Conservation (phyloP, 2,113 vertebrate species). For the Mobula hypostoma region DNA sequence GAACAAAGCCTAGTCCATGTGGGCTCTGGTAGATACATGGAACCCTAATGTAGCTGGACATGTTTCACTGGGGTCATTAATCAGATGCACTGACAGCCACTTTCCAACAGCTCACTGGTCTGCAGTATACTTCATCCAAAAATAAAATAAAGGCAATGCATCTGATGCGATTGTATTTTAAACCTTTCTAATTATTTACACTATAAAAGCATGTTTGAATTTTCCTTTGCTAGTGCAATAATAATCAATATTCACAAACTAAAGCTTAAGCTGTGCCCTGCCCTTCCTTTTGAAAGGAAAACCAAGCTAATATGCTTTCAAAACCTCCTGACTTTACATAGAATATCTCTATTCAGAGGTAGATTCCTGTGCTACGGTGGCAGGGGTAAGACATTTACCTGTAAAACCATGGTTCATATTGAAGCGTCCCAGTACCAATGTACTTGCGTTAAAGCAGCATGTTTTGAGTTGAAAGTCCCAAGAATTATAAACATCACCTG, state of each 20-base stretch:
- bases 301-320: constrained; percentile 6
- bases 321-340: background rate
- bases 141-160: constrained; percentile 21
- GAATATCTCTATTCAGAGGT: background rate
- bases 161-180: constrained; percentile 39
- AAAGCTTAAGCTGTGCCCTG: background rate
- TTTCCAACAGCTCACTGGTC: constrained; percentile 63
- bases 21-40: constrained; percentile 95
- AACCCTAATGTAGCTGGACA: constrained; percentile 98
- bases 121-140: constrained; percentile 41
- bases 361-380: background rate
- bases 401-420: background rate
- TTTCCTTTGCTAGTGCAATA: constrained; percentile 10
- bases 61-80: constrained; percentile 98
- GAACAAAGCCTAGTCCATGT: constrained; percentile 96
- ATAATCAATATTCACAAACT: constrained; percentile 36
- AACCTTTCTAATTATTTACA: constrained; percentile 47
- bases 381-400: background rate
- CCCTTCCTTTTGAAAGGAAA: background rate
- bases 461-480: background rate
- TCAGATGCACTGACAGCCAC: constrained; percentile 95
- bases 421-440: no score
- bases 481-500: background rate
- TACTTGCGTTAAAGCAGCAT: background rate
- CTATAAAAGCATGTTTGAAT: constrained; percentile 43